A percentile compares a stretch with the other conserved stretches of the same genome.
phyloP scores from a whole-genome alignment of 2,888 invertebrate species.

The Nomada goodeniana region DNA sequence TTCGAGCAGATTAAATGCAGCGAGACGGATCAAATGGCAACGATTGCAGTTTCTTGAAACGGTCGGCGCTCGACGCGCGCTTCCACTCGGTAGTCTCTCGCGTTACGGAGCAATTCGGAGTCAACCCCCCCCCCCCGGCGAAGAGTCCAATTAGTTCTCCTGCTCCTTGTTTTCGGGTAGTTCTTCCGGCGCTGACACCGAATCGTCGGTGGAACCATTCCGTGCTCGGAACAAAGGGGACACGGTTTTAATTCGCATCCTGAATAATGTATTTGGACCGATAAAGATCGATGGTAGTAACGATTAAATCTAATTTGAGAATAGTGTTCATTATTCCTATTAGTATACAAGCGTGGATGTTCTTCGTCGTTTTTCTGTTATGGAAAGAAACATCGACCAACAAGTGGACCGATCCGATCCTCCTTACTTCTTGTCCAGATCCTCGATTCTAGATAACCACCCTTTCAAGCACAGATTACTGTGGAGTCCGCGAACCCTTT shows the following conservation, averaged over 20 bases:
- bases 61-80: background rate
- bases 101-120: constrained; percentile 41
- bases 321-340: too few species aligned
- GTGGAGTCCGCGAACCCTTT: background rate
- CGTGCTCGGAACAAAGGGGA: background rate
- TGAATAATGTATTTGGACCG: background rate
- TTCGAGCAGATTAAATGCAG: constrained; percentile 48
- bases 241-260: constrained; percentile 17
- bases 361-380: too few species aligned
- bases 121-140: constrained; percentile 23
- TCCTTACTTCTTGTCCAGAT: constrained; percentile 15
- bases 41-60: constrained; percentile 33
- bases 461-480: constrained; percentile 8
- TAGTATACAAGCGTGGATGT: too few species aligned
- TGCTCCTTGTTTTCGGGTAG: constrained; percentile 17
- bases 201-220: background rate
- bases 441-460: constrained; percentile 12
- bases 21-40: constrained; percentile 43
- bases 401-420: background rate
- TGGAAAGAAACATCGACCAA: background rate
- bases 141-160: constrained; percentile 39
- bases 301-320: background rate
- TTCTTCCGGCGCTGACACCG: constrained; percentile 5
- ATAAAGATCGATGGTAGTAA: too few species aligned
- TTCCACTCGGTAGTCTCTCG: constrained; percentile 26